A percentile compares a stretch with the other conserved stretches of the same genome.
Conservation (phyloP, 2,797 vertebrate species). For the Xenopus petersii region DNA sequence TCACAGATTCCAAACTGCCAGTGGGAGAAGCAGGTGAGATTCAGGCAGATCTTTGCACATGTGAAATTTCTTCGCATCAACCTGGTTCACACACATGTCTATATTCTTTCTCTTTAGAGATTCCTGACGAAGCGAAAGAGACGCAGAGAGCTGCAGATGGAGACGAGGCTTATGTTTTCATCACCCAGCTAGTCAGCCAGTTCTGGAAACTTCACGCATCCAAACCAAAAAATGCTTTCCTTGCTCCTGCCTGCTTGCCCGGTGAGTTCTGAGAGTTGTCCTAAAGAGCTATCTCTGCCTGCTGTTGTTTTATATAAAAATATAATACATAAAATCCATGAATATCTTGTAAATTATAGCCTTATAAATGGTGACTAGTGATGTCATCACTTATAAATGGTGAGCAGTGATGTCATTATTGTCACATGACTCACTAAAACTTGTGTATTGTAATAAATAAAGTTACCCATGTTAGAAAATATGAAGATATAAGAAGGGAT, state of each 20-base stretch:
- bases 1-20: slow-evolving; percentile 84
- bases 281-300: neutral
- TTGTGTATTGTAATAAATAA: too few relatives aligned
- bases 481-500: too few relatives aligned
- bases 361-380: too few relatives aligned
- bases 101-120: slow-evolving; percentile 59
- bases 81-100: too few relatives aligned
- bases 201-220: slow-evolving; percentile 98
- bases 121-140: slow-evolving; percentile 75
- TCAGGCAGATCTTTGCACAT: too few relatives aligned
- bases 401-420: too few relatives aligned
- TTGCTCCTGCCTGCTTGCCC: slow-evolving; percentile 94
- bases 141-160: slow-evolving; percentile 75
- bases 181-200: slow-evolving; percentile 92
- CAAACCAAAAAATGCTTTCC: slow-evolving; percentile 96
- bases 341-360: too few relatives aligned
- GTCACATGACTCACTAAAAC: too few relatives aligned
- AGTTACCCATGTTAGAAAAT: too few relatives aligned
- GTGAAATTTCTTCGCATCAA: too few relatives aligned
- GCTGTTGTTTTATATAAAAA: neutral
- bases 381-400: too few relatives aligned
- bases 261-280: slow-evolving; percentile 62
- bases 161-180: slow-evolving; percentile 87
- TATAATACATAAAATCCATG: too few relatives aligned
- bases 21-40: slow-evolving; percentile 78